phyloP scores from a whole-genome alignment of 2,113 vertebrate genomes.

The Edolisoma coerulescens region DNA sequence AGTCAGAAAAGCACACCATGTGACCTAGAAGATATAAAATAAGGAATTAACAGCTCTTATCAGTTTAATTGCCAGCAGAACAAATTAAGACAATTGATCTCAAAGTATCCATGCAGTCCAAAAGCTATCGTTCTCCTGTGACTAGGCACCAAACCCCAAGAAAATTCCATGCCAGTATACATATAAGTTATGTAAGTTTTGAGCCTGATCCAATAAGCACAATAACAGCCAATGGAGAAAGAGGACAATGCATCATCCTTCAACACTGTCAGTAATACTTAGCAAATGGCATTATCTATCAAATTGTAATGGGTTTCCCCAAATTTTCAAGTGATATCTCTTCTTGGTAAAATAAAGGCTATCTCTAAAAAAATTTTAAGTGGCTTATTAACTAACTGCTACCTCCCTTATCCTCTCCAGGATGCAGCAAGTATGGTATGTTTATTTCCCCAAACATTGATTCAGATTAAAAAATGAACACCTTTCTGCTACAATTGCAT shows the following conservation, averaged over 20 bases:
- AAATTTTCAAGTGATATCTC: not conserved
- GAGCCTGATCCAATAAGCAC: not conserved
- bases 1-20: not conserved
- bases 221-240: not conserved
- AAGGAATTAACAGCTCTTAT: constrained; percentile 11
- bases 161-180: not conserved
- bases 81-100: constrained; percentile 38
- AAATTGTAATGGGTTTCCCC: not conserved
- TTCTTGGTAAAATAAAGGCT: not conserved
- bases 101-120: not conserved
- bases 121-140: not conserved
- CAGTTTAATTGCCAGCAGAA: not conserved
- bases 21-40: not conserved
- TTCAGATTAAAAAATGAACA: not conserved
- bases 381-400: not conserved
- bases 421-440: not conserved
- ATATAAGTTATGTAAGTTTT: not conserved
- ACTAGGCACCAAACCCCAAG: not conserved
- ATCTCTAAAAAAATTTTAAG: not conserved
- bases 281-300: not conserved
- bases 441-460: not conserved
- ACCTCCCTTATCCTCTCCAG: not conserved
- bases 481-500: not conserved
- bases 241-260: not conserved
- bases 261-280: not conserved